These are phyloP conservation scores for Chrysochloris asiatica DNA, from an alignment of 2,113 vertebrate genomes.

Conservation along the genomic window DNA sequence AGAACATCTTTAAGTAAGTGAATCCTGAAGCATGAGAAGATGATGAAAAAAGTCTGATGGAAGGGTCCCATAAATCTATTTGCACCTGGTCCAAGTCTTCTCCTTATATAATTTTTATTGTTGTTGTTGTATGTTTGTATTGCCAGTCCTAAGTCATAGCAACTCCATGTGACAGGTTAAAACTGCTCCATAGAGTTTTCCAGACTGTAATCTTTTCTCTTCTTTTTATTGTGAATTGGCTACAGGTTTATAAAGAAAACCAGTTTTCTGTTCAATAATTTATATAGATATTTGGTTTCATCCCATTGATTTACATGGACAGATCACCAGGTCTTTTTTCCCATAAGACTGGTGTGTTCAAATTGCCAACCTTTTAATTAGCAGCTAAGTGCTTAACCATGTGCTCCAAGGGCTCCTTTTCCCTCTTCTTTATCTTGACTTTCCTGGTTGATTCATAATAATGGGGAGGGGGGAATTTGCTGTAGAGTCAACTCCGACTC, in stretches of 20 bases:
- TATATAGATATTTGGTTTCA: too few relatives aligned
- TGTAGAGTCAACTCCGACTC: neutral
- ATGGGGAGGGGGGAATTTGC: neutral
- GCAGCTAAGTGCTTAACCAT: neutral
- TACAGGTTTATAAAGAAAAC: too few relatives aligned
- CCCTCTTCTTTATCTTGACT: neutral
- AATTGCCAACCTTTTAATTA: neutral
- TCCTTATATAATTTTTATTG: neutral
- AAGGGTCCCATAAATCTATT: neutral
- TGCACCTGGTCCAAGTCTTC: too few relatives aligned
- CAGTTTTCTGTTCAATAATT: too few relatives aligned
- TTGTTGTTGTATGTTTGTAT: neutral
- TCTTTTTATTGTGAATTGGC: too few relatives aligned
- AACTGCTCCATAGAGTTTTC: neutral
- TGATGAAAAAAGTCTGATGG: neutral
- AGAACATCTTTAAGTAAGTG: neutral
- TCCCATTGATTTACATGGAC: too few relatives aligned
- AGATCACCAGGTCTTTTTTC: neutral
- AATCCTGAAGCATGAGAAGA: neutral
- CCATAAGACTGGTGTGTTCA: neutral
- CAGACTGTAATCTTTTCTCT: too few relatives aligned
- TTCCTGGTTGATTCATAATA: neutral
- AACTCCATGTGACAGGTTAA: neutral
- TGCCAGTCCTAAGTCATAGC: neutral
- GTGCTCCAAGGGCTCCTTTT: neutral